Base-by-base conservation (phyloP, 2,797 vertebrate species). In the Hypotaenidia philippensis region DNA sequence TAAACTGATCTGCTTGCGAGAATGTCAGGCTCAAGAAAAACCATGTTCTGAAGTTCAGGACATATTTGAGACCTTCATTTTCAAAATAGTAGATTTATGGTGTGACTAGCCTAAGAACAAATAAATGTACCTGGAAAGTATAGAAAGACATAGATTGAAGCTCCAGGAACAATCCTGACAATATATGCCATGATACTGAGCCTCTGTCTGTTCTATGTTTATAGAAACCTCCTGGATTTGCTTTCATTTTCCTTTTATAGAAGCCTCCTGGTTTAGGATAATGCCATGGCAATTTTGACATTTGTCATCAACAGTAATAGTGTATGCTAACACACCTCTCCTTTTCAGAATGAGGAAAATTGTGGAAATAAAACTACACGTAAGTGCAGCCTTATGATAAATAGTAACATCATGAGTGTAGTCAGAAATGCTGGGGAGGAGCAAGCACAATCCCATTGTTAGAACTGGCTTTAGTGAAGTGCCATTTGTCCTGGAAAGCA, bases 391-490 rank as follows among this genome's bases (percentile, higher is more conserved):
- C 61, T 44, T 64, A 20, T 64, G 29, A n/a, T 44, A 64, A 44
- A n/a, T 44, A 29, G 5, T n/a, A 23, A n/a, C 6, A 5, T 64
- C 65, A 31, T 3, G 16, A 19, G 4, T 17, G 19, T 53, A 47
- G 13, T 50, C 9, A 25, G 2, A 4, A 32, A 50, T 40, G 5
- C 6, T 38, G 17, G 13, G 34, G 19, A 76, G 31, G 5, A 87
- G 6, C 8, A 89, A 69, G 15, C 4, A 41, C 3, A 69, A 23
- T 44, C 3, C 6, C 0, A 0, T 64, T 8, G 55, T 82, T n/a
- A 71, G 32, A 71, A 57, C 1, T 34, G 22, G 7, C 14, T 76
- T 65, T 40, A 47, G 6, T 6, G 14, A 90, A 32, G 11, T 50
- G 12, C 23, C 4, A 0, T 75, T 66, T 89, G 38, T 57, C n/a